Percentiles rank a stretch among this genome's conserved stretches.
Evolutionary conservation across 2,113 vertebrate species (phyloP).

Genomic region (Carassius gibelio): DNA sequence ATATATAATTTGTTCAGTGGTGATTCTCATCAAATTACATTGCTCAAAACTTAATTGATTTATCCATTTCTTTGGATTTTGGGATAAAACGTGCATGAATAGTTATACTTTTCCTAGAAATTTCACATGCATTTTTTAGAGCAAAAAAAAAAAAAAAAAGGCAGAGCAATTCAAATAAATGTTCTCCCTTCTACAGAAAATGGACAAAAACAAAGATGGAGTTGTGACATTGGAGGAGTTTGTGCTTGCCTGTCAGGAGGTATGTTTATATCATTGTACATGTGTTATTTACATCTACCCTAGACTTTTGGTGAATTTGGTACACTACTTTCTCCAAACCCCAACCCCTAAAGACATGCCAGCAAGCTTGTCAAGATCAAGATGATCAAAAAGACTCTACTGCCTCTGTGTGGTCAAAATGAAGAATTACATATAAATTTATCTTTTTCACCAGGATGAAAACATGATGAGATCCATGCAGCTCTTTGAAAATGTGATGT

Average conservation of each 20-base stretch:
- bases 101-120: neutral
- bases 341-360: neutral
- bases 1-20: too few relatives aligned
- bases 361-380: neutral
- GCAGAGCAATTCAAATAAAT: neutral
- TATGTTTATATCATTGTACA: constrained; percentile 63
- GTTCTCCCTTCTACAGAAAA: constrained; percentile 82
- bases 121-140: neutral
- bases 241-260: constrained; percentile 93
- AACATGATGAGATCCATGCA: constrained; percentile 98
- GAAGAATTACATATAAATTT: neutral
- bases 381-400: neutral
- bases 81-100: neutral
- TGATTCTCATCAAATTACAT: neutral
- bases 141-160: neutral
- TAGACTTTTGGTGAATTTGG: neutral
- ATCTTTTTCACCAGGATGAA: constrained; percentile 81
- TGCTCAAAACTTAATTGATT: neutral
- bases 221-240: constrained; percentile 97
- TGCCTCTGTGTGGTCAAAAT: constrained; percentile 26
- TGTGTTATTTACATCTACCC: neutral
- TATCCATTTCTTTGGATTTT: neutral
- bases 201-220: constrained; percentile 99
- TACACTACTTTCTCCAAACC: neutral
- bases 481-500: constrained; percentile 97